Conservation (phyloP, 2,113 vertebrate species). For the human region GRCh38 chr7:68560001-68560500, state of each 20-base stretch:
- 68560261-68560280: background rate
- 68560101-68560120: background rate
- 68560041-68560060: background rate
- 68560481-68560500: slow-evolving; percentile 26
- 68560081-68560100: background rate
- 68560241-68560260: background rate
- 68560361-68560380: background rate
- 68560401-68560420: background rate
- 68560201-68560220: background rate
- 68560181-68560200: background rate
- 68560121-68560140: background rate
- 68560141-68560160: background rate
- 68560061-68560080: background rate
- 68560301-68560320: background rate
- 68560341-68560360: background rate
- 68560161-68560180: too few relatives aligned
- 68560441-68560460: slow-evolving; percentile 54
- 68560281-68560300: background rate
- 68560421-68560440: slow-evolving; percentile 50
- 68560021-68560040: background rate
- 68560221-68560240: background rate
- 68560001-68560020: background rate
- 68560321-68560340: background rate
- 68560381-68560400: slow-evolving; percentile 18
- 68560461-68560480: slow-evolving; percentile 42